These are phyloP conservation scores for Gallinago stenura DNA, from an alignment of 2,797 vertebrate genomes.

Conservation along the genomic window DNA sequence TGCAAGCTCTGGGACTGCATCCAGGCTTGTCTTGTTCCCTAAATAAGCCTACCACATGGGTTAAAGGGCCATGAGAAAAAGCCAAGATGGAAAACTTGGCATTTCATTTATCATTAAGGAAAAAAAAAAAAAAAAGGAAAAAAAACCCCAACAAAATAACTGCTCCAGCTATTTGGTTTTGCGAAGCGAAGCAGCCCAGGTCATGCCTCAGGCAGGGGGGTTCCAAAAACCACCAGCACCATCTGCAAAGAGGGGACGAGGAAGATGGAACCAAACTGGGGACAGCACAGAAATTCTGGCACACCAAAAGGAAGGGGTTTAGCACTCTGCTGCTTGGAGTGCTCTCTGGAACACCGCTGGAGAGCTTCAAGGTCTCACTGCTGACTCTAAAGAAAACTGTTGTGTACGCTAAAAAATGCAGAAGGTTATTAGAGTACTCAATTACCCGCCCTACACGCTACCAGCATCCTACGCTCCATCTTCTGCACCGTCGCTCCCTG, in stretches of 20 bases:
- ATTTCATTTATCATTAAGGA: conserved; percentile 33
- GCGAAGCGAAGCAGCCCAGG: conserved; percentile 45
- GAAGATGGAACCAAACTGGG: neutral
- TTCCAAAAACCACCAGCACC: conserved; percentile 1
- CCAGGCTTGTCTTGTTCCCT: conserved; percentile 68
- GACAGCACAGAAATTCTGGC: neutral
- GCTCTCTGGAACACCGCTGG: neutral
- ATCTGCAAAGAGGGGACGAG: neutral
- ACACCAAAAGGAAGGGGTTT: neutral
- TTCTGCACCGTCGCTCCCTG: neutral
- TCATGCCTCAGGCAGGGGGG: conserved; percentile 27
- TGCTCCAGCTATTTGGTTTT: conserved; percentile 51
- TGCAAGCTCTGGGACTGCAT: conserved; percentile 65
- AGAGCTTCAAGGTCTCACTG: neutral
- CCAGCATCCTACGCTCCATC: neutral
- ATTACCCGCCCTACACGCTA: neutral
- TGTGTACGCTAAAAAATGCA: neutral
- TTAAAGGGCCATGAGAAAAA: conserved; percentile 75
- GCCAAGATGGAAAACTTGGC: conserved; percentile 45
- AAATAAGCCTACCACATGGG: conserved; percentile 65
- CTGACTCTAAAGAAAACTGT: neutral
- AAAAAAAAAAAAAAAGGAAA: neutral
- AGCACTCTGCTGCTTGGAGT: neutral
- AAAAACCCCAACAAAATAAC: neutral
- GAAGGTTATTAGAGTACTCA: neutral